Evolutionary conservation across 2,113 vertebrate species (phyloP), one percentile per base, ranked within the genome.

Genomic region (Taurulus bubalis): DNA sequence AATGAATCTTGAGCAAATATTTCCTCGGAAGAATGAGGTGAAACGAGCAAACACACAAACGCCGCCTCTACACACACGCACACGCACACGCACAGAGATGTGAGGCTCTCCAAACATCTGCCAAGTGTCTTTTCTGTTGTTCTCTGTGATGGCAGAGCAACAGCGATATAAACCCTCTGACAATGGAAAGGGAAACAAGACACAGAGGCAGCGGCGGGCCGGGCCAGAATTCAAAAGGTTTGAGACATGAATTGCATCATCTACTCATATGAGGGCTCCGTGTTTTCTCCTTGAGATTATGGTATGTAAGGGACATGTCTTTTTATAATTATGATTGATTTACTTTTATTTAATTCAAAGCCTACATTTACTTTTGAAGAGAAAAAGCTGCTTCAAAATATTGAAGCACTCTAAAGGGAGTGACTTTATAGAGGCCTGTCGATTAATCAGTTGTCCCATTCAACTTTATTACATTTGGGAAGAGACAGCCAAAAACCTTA

Each of bases 71-170:
- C 22, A 79, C 67, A 75, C 20, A 64, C 49, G 56, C n/a, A 66
- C 5, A 75, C 20, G 51, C 30, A 79, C 20, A 58, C 47, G 74
- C 26, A 47, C 1, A 26, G 47, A 47, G 28, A 45, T 71, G 38
- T 49, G 10, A 28, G 6, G 15, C 77, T 71, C 64, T 74, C 36
- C 30, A 80, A 87, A 85, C 88, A 90, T 84, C 86, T 90, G 85
- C 78, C 70, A 84, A 79, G 47, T 77, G 80, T 83, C 65, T 83
- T 75, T 67, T 77, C 51, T 40, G 64, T 53, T 70, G 53, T 62
- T 79, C 18, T 76, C 42, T 64, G 40, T 64, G 72, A 86, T 40
- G 72, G 62, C 63, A 28, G 42, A 6, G 69, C 67, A 76, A 60
- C 38, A 28, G 72, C 20, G 72, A 76, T 67, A 77, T 69, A 69